Evolutionary conservation across 2,888 invertebrate species (phyloP).

Genomic region (Alviniconcha strummeri): DNA sequence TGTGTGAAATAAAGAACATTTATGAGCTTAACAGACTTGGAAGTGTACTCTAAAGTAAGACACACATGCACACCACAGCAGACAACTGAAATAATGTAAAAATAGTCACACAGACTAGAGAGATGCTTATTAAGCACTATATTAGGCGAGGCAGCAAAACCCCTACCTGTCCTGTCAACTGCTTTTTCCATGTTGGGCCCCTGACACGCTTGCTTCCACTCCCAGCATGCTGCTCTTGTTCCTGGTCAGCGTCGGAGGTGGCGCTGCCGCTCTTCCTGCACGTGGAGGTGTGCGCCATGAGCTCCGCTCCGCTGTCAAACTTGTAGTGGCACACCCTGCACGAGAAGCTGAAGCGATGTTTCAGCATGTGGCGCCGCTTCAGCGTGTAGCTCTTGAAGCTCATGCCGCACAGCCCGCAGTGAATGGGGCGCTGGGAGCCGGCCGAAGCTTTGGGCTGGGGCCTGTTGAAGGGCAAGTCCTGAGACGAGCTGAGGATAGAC

Average conservation of each 20-base stretch:
- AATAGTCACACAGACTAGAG: too few relatives aligned
- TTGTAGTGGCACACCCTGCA: conserved; percentile 6
- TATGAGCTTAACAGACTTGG: too few relatives aligned
- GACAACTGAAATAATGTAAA: too few relatives aligned
- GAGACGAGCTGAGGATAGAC: conserved; percentile 1
- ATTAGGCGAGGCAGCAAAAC: not conserved
- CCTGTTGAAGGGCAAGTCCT: not conserved
- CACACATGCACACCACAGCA: too few relatives aligned
- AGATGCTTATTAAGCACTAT: too few relatives aligned
- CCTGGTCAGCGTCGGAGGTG: too few relatives aligned
- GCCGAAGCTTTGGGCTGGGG: not conserved
- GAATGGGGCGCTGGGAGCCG: not conserved
- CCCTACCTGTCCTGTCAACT: conserved; percentile 15
- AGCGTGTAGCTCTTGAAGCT: conserved; percentile 17
- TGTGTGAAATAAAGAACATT: too few relatives aligned
- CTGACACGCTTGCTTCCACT: not conserved
- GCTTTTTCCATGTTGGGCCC: conserved; percentile 22
- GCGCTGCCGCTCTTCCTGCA: not conserved
- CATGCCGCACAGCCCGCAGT: conserved; percentile 16
- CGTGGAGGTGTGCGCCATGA: not conserved
- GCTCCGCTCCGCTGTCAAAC: conserved; percentile 14
- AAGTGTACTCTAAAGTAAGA: too few relatives aligned
- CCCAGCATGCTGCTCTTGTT: too few relatives aligned
- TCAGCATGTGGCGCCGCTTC: conserved; percentile 27
- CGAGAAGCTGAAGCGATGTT: conserved; percentile 20